Conservation (phyloP, 2,113 vertebrate genomes). For the Narcine bancroftii region DNA sequence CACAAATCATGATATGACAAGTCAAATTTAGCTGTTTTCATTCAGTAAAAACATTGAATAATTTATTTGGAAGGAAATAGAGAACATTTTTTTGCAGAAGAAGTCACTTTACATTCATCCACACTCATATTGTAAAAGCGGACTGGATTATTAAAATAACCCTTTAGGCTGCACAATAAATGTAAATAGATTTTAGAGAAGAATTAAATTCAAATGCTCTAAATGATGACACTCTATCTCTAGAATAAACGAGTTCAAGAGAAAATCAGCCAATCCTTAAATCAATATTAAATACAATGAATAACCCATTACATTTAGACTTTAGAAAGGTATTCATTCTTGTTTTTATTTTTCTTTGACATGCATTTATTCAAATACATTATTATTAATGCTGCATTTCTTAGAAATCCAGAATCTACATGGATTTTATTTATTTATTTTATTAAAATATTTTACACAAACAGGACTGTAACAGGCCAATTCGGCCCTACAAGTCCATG, state of each 20-base stretch:
- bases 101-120: neutral
- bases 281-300: slow-evolving; percentile 26
- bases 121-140: neutral
- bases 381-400: neutral
- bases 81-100: neutral
- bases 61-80: slow-evolving; percentile 22
- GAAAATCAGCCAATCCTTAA: neutral
- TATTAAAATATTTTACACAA: no score
- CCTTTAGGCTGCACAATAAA: neutral
- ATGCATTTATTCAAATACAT: slow-evolving; percentile 17
- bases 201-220: slow-evolving; percentile 3
- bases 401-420: neutral
- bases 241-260: neutral
- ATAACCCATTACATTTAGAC: neutral
- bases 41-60: neutral
- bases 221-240: neutral
- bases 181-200: slow-evolving; percentile 25
- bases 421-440: neutral
- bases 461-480: no score
- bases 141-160: slow-evolving; percentile 2
- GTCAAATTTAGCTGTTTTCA: neutral
- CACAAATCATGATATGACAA: slow-evolving; percentile 10
- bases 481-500: no score
- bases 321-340: neutral
- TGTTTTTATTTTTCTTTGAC: neutral